phyloP scores from a whole-genome alignment of 2,797 vertebrate species.

The Gobionotothen gibberifrons region DNA sequence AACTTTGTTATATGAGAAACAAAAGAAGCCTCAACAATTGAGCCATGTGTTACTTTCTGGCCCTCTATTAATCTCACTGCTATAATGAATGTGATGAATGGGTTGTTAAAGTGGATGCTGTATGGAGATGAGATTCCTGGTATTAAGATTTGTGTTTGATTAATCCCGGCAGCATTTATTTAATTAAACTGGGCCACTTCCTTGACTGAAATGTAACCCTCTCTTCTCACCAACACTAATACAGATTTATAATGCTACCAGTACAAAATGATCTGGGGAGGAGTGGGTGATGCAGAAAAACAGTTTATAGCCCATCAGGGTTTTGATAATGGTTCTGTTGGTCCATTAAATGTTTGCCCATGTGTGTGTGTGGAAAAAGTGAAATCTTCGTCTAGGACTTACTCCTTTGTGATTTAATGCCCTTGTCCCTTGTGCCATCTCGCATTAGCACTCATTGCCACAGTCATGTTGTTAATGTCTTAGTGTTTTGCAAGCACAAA shows the following conservation, averaged over 20 bases:
- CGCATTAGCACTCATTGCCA: conserved; percentile 29
- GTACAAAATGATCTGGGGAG: conserved; percentile 27
- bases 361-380: conserved; percentile 31
- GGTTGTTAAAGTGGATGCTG: background rate
- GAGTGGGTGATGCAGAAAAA: conserved; percentile 36
- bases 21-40: background rate
- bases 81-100: conserved; percentile 5
- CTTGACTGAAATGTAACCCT: conserved; percentile 24
- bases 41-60: conserved; percentile 1
- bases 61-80: conserved; percentile 17
- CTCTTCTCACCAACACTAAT: conserved; percentile 28
- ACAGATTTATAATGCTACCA: conserved; percentile 16
- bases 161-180: conserved; percentile 35
- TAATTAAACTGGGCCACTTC: conserved; percentile 41
- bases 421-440: conserved; percentile 14
- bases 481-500: conserved; percentile 45
- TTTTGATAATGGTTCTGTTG: conserved; percentile 47
- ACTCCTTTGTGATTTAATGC: conserved; percentile 43
- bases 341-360: conserved; percentile 54
- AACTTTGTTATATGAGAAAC: conserved; percentile 1
- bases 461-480: conserved; percentile 22
- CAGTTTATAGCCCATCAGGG: conserved; percentile 47
- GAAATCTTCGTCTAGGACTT: conserved; percentile 40
- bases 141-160: conserved; percentile 44
- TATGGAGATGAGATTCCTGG: conserved; percentile 1